These are phyloP conservation scores for Panurus biarmicus DNA, from an alignment of 2,113 vertebrate species.

Conservation along the genomic window DNA sequence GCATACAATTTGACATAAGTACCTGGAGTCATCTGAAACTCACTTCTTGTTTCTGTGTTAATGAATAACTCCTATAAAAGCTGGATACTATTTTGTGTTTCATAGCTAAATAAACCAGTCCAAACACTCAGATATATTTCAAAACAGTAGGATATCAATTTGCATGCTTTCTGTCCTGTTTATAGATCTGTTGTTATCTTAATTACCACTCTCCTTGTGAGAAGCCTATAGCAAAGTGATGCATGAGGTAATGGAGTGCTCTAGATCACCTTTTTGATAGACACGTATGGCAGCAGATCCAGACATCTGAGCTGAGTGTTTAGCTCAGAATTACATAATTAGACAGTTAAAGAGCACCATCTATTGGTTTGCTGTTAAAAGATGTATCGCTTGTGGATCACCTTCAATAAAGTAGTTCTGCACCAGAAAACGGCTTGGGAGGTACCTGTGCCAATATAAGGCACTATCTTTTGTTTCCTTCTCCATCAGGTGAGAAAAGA, in stretches of 20 bases:
- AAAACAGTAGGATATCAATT: background rate
- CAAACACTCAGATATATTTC: background rate
- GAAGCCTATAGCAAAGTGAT: background rate
- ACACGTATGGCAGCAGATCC: background rate
- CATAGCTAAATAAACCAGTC: background rate
- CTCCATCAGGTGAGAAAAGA: background rate
- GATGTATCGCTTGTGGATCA: background rate
- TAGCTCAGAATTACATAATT: background rate
- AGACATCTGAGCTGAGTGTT: background rate
- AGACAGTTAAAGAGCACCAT: constrained; percentile 50
- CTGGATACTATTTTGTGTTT: background rate
- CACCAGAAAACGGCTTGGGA: background rate
- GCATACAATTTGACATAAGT: background rate
- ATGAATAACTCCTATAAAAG: background rate
- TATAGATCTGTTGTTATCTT: background rate
- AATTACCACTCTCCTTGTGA: background rate
- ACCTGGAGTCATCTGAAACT: background rate
- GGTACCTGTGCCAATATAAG: background rate
- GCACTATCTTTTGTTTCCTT: background rate
- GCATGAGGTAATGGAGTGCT: background rate
- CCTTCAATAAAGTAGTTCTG: background rate
- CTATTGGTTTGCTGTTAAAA: constrained; percentile 6
- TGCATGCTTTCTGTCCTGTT: background rate
- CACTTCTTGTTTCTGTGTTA: background rate
- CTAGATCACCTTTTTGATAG: background rate